Percentiles rank a stretch among this genome's conserved stretches.
Conservation (phyloP, 2,797 vertebrate species). For the Syncerus caffer region DNA sequence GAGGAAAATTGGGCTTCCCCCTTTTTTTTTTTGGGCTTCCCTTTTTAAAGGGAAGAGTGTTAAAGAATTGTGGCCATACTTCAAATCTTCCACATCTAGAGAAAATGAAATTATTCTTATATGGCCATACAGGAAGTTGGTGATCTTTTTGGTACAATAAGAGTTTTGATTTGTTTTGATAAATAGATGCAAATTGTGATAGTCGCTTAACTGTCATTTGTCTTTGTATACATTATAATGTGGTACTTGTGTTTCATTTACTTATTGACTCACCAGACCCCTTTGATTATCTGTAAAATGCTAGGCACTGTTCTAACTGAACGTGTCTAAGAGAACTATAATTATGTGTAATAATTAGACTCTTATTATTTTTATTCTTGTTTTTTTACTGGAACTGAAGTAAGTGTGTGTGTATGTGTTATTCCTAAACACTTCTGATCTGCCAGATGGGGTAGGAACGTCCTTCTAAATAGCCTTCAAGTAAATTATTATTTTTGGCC, state of each 20-base stretch:
- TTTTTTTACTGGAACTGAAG: background rate
- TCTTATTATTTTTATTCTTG: background rate
- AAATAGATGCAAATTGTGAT: background rate
- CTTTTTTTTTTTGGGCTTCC: background rate
- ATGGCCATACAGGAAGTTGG: background rate
- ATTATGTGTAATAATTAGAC: background rate
- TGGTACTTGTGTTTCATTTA: background rate
- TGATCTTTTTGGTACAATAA: background rate
- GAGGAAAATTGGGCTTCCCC: background rate
- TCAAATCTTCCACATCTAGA: background rate
- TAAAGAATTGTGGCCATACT: background rate
- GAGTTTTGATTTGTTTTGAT: constrained; percentile 24
- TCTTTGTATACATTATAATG: background rate
- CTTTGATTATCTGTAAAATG: background rate
- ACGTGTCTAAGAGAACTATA: background rate
- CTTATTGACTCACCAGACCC: background rate
- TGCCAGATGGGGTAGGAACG: background rate
- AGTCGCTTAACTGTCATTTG: background rate
- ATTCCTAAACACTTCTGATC: background rate
- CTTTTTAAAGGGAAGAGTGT: background rate
- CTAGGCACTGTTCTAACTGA: constrained; percentile 3
- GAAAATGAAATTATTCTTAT: background rate
- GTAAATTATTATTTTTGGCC: background rate
- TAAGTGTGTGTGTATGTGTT: background rate
- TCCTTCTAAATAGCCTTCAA: background rate